Base-by-base conservation (phyloP, 1,140 invertebrate genomes). In the Helicoverpa armigera region DNA sequence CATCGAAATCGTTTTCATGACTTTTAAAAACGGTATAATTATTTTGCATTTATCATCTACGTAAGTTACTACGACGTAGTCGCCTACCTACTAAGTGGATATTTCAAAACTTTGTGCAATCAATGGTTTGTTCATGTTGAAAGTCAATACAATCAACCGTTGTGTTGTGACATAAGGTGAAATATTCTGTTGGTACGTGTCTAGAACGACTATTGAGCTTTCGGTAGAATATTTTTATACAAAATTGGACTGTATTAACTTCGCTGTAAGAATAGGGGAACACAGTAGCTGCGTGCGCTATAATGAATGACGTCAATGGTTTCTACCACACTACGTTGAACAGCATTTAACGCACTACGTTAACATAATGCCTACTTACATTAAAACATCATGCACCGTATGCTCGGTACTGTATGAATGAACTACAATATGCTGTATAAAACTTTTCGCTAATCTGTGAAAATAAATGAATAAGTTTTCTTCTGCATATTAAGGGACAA, bases 131-230 rank as follows among this genome's bases (percentile, higher is more conserved):
- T 75, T 61, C 73, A 61, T 75, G 73, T 75, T 75, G 73, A 75
- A 75, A 63, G 73, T 75, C 73, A 75, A 75, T 75, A 58, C 73
- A 75, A 75, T 61, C 73, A 18, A 75, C 53, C 61, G 56, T 75
- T 75, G 73, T 75, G 56, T 75, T 75, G 73, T 9, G 73, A 75
- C 73, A 75, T 61, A 29, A 61, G n/a, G 12, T 75, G 73, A 73
- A 73, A 73, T 73, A 35, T 31, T 54, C 1, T 54, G 69, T 23
- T 23, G 23, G 23, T 14, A 29, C 29, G 53, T 73, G 18, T 10
- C 3, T 61, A 31, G 18, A 43, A 18, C n/a, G 16, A 13, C 31
- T 43, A 51, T 48, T 13, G 16, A 58, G 54, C 56, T 31, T 58
- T 31, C 35, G 35, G 11, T 50, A 50, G 4, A 50, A 50, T 50